Evolutionary conservation across 2,113 vertebrate species (phyloP), one percentile per base, ranked within the genome.

Genomic region (Gallinago media): DNA sequence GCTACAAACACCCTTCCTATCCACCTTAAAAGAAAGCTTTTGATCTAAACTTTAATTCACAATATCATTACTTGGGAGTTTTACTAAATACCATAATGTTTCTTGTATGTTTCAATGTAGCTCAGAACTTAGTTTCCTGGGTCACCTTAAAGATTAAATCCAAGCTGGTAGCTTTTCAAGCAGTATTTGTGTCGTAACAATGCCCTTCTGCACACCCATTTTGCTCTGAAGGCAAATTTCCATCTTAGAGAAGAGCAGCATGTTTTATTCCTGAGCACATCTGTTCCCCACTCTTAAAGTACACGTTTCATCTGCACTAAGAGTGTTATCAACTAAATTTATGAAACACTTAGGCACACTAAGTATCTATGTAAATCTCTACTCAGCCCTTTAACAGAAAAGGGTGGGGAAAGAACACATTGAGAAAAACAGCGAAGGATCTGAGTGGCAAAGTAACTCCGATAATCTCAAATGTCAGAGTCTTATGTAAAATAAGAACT

Each of bases 81-180:
- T 86, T 86, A 63, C 31, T 77, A 81, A 86, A 40, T 20, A 31
- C 58, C 52, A 44, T 36, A 23, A 54, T 31, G 32, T 52, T 65
- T 84, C 54, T 54, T 68, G 3, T 23, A 22, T 8, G 42, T 67
- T 76, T 89, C 52, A 25, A 14, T 3, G 3, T 1, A 72, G 59
- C 88, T n/a, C 31, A 88, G 52, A 94, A 84, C 52, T 86, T 67
- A 6, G 12, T 81, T 87, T 93, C 18, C 44, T 59, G 77, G 90
- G 86, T 93, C 88, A 91, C 79, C 76, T 94, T 94, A 63, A 61
- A 93, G 62, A 90, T 73, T 96, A 96, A 94, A 95, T 18, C 70
- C 79, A 85, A 84, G 70, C 56, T 75, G 61, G 31, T 47, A 62
- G 23, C 29, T 89, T 83, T 59, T 73, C 79, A 92, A 56, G 85